Conservation (phyloP, 2,797 vertebrate genomes). For the Artibeus jamaicensis region DNA sequence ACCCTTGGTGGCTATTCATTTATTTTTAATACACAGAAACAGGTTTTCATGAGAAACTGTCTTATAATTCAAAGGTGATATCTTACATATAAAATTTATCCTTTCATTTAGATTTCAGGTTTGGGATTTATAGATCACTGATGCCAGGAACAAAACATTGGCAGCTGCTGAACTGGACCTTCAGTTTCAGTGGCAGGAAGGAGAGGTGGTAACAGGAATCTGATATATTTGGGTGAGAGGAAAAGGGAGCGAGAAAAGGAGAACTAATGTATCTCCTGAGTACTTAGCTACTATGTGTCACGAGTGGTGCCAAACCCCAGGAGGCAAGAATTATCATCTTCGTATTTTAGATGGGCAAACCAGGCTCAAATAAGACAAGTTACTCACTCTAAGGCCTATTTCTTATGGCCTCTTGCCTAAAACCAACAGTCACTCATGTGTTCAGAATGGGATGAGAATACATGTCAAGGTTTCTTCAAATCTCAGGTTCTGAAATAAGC, state of each 20-base stretch:
- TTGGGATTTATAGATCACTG: not conserved
- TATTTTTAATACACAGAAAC: not conserved
- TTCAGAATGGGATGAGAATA: not conserved
- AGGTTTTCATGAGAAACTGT: not conserved
- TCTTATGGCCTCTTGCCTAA: not conserved
- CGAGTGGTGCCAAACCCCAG: not conserved
- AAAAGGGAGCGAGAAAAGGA: not conserved
- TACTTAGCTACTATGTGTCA: not conserved
- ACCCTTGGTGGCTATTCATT: not conserved
- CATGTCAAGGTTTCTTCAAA: not conserved
- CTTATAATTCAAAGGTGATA: not conserved
- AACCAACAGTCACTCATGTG: not conserved
- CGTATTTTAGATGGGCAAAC: not conserved
- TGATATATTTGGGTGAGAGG: not conserved
- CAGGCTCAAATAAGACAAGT: not conserved
- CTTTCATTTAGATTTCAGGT: not conserved
- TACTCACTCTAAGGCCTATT: not conserved
- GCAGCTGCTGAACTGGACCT: not conserved
- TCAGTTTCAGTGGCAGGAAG: not conserved
- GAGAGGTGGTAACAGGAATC: not conserved
- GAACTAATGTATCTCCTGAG: not conserved
- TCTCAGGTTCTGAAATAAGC: not conserved
- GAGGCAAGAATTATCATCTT: not conserved
- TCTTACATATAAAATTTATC: not conserved
- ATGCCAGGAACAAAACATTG: not conserved